phyloP scores from a whole-genome alignment of 2,113 vertebrate genomes.

The Rhinopomastus cyanomelas region DNA sequence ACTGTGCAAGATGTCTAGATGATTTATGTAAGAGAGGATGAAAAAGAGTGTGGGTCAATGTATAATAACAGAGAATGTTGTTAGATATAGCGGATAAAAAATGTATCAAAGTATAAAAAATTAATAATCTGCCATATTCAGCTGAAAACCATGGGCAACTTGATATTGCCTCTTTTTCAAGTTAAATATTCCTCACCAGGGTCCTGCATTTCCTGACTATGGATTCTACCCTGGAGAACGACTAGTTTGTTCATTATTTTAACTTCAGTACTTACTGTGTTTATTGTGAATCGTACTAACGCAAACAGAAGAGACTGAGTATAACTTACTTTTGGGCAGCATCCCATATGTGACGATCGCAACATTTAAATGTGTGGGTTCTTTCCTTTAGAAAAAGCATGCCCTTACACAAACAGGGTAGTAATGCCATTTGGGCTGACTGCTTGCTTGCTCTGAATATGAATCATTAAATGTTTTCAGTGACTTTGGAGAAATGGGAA shows the following conservation, averaged over 20 bases:
- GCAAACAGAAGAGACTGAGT: not conserved
- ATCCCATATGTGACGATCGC: not conserved
- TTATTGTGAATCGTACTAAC: not conserved
- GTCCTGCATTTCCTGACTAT: not conserved
- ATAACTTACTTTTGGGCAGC: not conserved
- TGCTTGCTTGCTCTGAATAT: not conserved
- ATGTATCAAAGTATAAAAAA: not conserved
- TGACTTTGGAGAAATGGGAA: not conserved
- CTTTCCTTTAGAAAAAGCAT: not conserved
- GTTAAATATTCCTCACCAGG: not conserved
- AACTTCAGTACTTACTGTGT: not conserved
- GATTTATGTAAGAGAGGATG: not conserved
- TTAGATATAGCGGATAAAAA: not conserved
- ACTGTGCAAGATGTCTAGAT: not conserved
- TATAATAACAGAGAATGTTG: not conserved
- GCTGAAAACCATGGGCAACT: not conserved
- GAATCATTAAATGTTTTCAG: not conserved
- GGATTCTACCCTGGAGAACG: not conserved
- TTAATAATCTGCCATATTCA: not conserved
- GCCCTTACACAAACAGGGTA: not conserved
- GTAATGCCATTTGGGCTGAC: not conserved
- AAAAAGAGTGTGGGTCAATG: not conserved
- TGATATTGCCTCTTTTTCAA: not conserved
- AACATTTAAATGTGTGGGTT: not conserved
- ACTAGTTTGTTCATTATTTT: not conserved